These are phyloP conservation scores for Phrynosoma blainvillii DNA, from an alignment of 2,113 vertebrate species.

Conservation along the genomic window DNA sequence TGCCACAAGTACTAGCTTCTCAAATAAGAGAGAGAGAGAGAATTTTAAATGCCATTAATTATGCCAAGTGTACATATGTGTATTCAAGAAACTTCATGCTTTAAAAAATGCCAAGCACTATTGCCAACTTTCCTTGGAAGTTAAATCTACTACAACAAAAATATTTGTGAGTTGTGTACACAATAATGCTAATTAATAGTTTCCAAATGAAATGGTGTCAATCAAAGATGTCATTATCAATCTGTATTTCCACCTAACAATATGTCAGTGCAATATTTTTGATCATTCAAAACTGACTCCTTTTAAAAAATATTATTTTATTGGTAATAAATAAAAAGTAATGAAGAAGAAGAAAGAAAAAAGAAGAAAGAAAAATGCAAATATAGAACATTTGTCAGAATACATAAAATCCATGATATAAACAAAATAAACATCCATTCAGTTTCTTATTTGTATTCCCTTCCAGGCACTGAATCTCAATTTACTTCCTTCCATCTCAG, in stretches of 20 bases:
- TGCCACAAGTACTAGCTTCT: background rate
- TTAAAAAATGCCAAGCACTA: background rate
- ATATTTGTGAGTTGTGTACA: background rate
- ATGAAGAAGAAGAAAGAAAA: no score
- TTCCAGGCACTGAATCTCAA: no score
- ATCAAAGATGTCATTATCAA: background rate
- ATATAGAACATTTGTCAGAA: no score
- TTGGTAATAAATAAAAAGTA: no score
- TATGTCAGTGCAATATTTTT: background rate
- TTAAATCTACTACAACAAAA: background rate
- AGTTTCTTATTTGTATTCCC: no score
- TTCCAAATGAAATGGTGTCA: background rate
- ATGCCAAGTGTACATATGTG: background rate
- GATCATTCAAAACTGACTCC: background rate
- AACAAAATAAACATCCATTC: no score
- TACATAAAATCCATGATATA: no score
- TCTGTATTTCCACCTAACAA: background rate
- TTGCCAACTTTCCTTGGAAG: background rate
- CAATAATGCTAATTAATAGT: background rate
- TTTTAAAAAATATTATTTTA: no score
- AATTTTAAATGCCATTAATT: background rate
- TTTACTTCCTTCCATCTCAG: no score
- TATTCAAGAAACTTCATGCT: background rate
- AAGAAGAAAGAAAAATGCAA: no score
- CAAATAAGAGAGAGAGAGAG: background rate